phyloP scores from a whole-genome alignment of 2,113 vertebrate species.

The Mormyrus lacerda region DNA sequence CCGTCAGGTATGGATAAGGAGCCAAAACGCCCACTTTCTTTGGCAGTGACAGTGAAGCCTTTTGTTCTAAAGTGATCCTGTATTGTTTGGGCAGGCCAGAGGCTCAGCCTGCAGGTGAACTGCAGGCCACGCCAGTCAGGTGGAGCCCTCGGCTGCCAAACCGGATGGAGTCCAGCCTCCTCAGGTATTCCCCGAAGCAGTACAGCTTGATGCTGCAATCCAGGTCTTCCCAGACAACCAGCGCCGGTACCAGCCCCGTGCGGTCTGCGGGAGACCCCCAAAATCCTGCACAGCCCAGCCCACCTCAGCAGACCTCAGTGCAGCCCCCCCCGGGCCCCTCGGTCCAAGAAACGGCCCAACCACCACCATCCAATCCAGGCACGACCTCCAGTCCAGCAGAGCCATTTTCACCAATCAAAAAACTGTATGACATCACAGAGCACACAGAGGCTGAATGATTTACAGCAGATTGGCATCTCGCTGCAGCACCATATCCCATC shows the following conservation, averaged over 20 bases:
- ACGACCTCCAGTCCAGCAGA: constrained; percentile 36
- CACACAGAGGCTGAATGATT: constrained; percentile 37
- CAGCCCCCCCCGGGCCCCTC: constrained; percentile 11
- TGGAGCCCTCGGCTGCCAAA: constrained; percentile 43
- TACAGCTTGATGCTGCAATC: constrained; percentile 52
- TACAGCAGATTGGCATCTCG: background rate
- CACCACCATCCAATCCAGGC: background rate
- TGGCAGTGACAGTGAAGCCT: background rate
- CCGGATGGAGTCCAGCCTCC: constrained; percentile 57
- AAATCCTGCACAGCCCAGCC: constrained; percentile 24
- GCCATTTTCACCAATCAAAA: constrained; percentile 74
- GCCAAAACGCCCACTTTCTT: background rate
- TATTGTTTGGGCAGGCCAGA: constrained; percentile 46
- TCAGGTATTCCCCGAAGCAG: constrained; percentile 54
- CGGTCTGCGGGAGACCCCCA: constrained; percentile 19
- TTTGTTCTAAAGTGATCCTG: constrained; percentile 17
- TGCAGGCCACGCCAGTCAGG: constrained; percentile 29
- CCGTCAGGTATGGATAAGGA: constrained; percentile 66
- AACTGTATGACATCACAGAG: constrained; percentile 72
- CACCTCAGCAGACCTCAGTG: background rate
- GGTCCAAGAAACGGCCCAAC: constrained; percentile 24
- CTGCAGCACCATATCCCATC: background rate
- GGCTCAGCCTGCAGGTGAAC: background rate
- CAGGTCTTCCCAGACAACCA: constrained; percentile 13
- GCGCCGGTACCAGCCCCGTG: constrained; percentile 5